Evolutionary conservation across 2,797 vertebrate species (phyloP).

Genomic region (Sitta carolinensis): DNA sequence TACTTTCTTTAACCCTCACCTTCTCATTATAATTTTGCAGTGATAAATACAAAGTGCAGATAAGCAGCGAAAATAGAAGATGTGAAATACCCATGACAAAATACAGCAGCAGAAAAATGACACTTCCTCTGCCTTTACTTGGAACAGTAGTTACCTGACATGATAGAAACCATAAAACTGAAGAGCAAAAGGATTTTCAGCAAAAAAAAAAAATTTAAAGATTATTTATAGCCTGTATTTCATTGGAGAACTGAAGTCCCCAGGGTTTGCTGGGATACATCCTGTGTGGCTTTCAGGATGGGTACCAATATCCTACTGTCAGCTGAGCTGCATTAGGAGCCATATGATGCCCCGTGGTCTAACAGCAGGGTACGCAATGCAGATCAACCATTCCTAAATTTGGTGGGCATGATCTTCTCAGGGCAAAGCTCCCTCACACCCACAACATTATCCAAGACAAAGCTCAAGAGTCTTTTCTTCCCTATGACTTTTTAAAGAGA

Average conservation of each 20-base stretch:
- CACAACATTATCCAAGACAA: not conserved
- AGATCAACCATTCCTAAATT: not conserved
- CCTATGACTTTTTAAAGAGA: not conserved
- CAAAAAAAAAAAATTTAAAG: not conserved
- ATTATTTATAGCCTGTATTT: not conserved
- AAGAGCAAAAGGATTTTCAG: not conserved
- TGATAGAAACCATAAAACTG: not conserved
- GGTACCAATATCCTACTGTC: not conserved
- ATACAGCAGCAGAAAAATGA: not conserved
- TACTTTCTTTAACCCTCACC: conserved; percentile 56
- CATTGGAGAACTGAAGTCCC: not conserved
- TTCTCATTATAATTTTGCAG: conserved; percentile 49
- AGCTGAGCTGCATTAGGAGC: not conserved
- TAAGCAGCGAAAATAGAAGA: conserved; percentile 22
- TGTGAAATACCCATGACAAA: conserved; percentile 7
- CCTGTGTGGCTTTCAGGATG: not conserved
- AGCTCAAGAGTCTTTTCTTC: not conserved
- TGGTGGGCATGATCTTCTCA: not conserved
- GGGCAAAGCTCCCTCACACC: not conserved
- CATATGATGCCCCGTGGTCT: not conserved
- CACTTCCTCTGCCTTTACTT: not conserved
- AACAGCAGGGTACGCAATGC: not conserved
- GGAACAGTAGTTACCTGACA: not conserved
- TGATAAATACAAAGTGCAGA: conserved; percentile 15
- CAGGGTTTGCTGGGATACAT: not conserved